Percentiles rank a stretch among this genome's conserved stretches.
Evolutionary conservation across 2,797 vertebrate genomes (phyloP).

Genomic region (Paedocypris micromegethes): DNA sequence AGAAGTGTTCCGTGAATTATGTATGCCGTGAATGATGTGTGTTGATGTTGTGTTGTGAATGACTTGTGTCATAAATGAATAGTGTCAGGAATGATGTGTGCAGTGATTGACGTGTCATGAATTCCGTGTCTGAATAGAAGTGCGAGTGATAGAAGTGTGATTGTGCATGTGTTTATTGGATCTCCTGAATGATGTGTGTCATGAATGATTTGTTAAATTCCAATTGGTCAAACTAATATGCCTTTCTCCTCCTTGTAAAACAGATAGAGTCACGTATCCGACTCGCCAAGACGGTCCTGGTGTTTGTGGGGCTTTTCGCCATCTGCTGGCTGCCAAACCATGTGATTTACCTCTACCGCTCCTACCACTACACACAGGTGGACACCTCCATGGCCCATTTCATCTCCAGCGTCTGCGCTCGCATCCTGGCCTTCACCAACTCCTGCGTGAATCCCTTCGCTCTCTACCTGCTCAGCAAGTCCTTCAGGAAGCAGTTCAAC

Average conservation of each 20-base stretch:
- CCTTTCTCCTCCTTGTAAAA: constrained; percentile 8
- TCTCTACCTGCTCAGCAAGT: constrained; percentile 90
- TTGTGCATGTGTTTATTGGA: no score
- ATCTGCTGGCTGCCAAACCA: constrained; percentile 95
- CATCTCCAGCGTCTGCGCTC: constrained; percentile 79
- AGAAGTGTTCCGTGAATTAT: no score
- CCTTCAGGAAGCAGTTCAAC: constrained; percentile 92
- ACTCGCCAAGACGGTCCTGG: constrained; percentile 88
- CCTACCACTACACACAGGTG: constrained; percentile 89
- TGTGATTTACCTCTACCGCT: constrained; percentile 88
- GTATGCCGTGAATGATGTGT: no score
- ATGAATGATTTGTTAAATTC: no score
- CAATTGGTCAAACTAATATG: background rate
- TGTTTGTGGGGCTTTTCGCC: constrained; percentile 92
- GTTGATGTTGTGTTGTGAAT: no score
- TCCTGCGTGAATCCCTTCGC: constrained; percentile 94
- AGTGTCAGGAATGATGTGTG: no score
- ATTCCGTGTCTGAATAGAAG: no score
- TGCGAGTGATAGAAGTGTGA: no score
- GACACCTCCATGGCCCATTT: constrained; percentile 89
- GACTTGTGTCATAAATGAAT: no score
- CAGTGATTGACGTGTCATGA: no score
- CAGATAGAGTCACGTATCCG: constrained; percentile 92
- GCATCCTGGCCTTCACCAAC: constrained; percentile 90
- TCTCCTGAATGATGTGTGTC: no score